Conservation (phyloP, 2,888 invertebrate species). For the Xylophagus ater region DNA sequence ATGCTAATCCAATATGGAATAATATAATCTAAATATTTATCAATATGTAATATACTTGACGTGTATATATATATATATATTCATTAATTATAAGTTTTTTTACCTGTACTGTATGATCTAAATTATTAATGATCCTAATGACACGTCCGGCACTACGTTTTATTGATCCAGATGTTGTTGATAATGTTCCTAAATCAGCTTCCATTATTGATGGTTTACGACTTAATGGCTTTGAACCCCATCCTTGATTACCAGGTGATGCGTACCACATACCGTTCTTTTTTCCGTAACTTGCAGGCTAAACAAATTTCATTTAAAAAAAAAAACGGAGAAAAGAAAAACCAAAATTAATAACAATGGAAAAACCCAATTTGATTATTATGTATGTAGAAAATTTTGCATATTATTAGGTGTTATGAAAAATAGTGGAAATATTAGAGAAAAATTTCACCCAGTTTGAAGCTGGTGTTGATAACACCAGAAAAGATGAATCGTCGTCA, state of each 20-base stretch:
- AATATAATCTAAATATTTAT: too few species aligned
- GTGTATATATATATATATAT: too few species aligned
- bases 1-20: too few species aligned
- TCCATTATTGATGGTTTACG: conserved; percentile 76
- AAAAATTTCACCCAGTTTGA: conserved; percentile 42
- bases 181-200: conserved; percentile 56
- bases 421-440: neutral
- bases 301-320: conserved; percentile 7
- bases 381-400: too few species aligned
- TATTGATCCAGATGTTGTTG: conserved; percentile 47
- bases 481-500: conserved; percentile 56
- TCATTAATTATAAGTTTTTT: too few species aligned
- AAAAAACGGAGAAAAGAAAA: conserved; percentile 4
- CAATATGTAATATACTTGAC: too few species aligned
- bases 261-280: conserved; percentile 84
- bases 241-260: conserved; percentile 44
- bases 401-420: too few species aligned
- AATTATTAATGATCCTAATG: conserved; percentile 87
- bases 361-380: too few species aligned
- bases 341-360: neutral
- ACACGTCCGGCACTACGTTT: conserved; percentile 76
- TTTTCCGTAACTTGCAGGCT: conserved; percentile 85
- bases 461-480: conserved; percentile 55
- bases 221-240: conserved; percentile 59
- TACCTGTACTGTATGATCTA: conserved; percentile 84